These are phyloP conservation scores for Epizoanthus illoricatus DNA, from an alignment of 92 coral and sea anemone genomes.

Conservation along the genomic window DNA sequence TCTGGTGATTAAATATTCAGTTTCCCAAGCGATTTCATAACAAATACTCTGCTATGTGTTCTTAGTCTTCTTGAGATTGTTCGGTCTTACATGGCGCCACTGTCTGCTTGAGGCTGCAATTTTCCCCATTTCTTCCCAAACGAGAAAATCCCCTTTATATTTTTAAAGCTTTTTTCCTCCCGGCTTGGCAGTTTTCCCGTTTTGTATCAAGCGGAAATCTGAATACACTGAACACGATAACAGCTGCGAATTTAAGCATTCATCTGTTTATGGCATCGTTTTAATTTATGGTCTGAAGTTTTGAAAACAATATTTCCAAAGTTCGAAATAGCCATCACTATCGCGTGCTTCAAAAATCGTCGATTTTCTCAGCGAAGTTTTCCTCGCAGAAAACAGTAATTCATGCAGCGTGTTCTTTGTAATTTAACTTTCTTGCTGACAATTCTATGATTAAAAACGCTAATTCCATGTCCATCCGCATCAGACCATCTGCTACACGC, in stretches of 20 bases:
- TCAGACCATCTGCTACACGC: constrained; percentile 73
- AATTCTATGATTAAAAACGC: constrained; percentile 41
- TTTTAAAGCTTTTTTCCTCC: constrained; percentile 3
- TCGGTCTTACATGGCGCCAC: constrained; percentile 30
- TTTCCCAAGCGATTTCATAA: constrained; percentile 44
- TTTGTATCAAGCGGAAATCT: constrained; percentile 46
- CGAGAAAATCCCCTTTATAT: constrained; percentile 34
- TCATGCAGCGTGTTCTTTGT: constrained; percentile 9
- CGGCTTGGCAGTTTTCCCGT: constrained; percentile 42
- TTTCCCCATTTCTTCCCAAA: constrained; percentile 20
- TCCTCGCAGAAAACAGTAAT: constrained; percentile 8
- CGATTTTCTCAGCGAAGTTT: not conserved
- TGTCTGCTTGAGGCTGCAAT: constrained; percentile 4
- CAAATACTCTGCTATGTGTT: constrained; percentile 40
- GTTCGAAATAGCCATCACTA: constrained; percentile 21
- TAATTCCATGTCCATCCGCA: constrained; percentile 21
- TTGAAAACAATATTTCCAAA: constrained; percentile 24
- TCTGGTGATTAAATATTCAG: constrained; percentile 36
- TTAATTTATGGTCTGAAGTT: constrained; percentile 83
- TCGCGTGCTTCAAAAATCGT: constrained; percentile 8
- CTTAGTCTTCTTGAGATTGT: constrained; percentile 9
- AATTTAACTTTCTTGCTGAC: constrained; percentile 21
- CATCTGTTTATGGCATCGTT: constrained; percentile 89
- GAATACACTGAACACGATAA: constrained; percentile 37
- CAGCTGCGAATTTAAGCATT: constrained; percentile 88